phyloP scores from a whole-genome alignment of 2,797 vertebrate genomes.

The Poecilia wingei region DNA sequence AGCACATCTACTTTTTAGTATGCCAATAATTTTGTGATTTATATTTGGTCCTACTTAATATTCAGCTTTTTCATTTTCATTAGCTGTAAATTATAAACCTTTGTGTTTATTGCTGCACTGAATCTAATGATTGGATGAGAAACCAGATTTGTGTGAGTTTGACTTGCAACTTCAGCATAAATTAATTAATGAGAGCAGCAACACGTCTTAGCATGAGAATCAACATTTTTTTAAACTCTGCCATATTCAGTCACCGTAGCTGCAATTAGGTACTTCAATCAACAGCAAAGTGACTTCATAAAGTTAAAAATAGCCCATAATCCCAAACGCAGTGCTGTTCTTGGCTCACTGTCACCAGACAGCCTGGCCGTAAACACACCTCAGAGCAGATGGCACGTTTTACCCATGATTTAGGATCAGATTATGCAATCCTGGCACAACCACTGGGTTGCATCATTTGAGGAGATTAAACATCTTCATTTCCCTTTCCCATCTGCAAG shows the following conservation, averaged over 20 bases:
- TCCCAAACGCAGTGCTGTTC: conserved; percentile 1
- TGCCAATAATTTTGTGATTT: not conserved
- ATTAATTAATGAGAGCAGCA: not conserved
- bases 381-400: conserved; percentile 69
- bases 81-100: not conserved
- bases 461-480: conserved; percentile 69
- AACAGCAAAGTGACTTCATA: conserved; percentile 7
- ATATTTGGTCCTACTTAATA: not conserved
- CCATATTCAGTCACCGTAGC: not conserved
- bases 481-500: conserved; percentile 41
- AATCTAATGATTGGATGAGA: not conserved
- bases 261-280: conserved; percentile 6
- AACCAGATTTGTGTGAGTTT: not conserved
- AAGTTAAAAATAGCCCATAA: not conserved
- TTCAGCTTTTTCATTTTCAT: not conserved
- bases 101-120: not conserved
- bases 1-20: not conserved
- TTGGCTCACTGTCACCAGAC: conserved; percentile 30
- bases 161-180: not conserved
- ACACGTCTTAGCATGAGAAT: not conserved
- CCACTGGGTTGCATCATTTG: conserved; percentile 64
- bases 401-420: conserved; percentile 44
- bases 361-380: conserved; percentile 53
- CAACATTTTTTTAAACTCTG: not conserved
- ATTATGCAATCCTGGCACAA: conserved; percentile 69